A percentile compares a stretch with the other conserved stretches of the same genome.
phyloP scores from a whole-genome alignment of 2,113 vertebrate species.

The Hydrolagus affinis region DNA sequence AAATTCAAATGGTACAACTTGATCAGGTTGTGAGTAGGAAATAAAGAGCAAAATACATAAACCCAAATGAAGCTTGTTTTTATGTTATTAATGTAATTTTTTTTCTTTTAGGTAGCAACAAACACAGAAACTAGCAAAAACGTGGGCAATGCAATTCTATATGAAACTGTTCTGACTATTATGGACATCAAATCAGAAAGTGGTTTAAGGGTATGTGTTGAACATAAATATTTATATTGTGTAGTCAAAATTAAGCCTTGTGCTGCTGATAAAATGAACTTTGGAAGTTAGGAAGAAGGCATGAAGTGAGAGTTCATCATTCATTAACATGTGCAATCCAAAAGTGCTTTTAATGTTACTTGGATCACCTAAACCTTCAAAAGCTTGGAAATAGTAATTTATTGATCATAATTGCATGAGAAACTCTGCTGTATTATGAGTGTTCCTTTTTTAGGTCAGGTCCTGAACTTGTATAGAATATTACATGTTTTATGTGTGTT shows the following conservation, averaged over 20 bases:
- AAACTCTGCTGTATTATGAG: too few species aligned
- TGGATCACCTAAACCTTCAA: not conserved
- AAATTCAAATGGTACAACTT: too few species aligned
- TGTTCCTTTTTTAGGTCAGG: too few species aligned
- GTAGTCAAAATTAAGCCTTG: not conserved
- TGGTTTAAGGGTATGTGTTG: slow-evolving; percentile 78
- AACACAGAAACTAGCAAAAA: slow-evolving; percentile 99
- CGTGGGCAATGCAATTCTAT: slow-evolving; percentile 96
- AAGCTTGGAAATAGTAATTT: not conserved
- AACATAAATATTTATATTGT: not conserved
- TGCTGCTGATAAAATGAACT: not conserved
- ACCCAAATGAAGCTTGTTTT: not conserved
- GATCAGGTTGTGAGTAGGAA: not conserved
- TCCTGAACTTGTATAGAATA: too few species aligned
- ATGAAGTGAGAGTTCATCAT: not conserved
- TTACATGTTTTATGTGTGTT: too few species aligned
- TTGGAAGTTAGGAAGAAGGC: not conserved
- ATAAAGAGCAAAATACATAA: not conserved
- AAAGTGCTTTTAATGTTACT: not conserved
- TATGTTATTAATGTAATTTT: not conserved
- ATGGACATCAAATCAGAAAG: slow-evolving; percentile 99
- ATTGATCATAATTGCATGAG: too few species aligned
- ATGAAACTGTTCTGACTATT: slow-evolving; percentile 96
- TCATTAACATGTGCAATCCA: too few species aligned
- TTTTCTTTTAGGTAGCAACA: slow-evolving; percentile 78